phyloP scores from a whole-genome alignment of 2,113 vertebrate species.

The Ursus arctos region DNA sequence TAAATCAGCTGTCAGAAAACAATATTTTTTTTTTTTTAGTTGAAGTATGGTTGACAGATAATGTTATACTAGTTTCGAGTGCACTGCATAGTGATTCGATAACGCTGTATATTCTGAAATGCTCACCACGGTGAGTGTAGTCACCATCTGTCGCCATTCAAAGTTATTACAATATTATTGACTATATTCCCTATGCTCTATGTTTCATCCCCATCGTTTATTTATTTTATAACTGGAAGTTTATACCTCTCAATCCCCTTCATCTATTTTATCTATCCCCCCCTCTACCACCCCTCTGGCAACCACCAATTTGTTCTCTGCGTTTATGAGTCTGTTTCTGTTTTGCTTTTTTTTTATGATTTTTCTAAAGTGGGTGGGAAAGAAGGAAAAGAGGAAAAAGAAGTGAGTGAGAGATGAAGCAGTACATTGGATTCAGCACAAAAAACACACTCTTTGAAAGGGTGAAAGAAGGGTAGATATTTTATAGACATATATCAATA shows the following conservation, averaged over 20 bases:
- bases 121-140: background rate
- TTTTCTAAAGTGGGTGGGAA: background rate
- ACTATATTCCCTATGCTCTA: background rate
- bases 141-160: background rate
- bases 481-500: background rate
- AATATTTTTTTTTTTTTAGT: background rate
- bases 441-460: background rate
- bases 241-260: background rate
- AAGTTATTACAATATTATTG: background rate
- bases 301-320: background rate
- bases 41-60: background rate
- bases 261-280: background rate
- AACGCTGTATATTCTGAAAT: background rate
- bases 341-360: background rate
- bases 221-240: background rate
- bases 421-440: background rate
- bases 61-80: background rate
- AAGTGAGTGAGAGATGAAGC: background rate
- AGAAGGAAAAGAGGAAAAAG: background rate
- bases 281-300: background rate
- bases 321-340: background rate
- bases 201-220: background rate
- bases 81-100: background rate
- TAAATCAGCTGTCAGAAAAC: conserved; percentile 1
- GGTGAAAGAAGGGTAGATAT: background rate